A percentile compares a stretch with the other conserved stretches of the same genome.
phyloP scores from a whole-genome alignment of 2,113 vertebrate genomes.

The Melanerpes formicivorus region DNA sequence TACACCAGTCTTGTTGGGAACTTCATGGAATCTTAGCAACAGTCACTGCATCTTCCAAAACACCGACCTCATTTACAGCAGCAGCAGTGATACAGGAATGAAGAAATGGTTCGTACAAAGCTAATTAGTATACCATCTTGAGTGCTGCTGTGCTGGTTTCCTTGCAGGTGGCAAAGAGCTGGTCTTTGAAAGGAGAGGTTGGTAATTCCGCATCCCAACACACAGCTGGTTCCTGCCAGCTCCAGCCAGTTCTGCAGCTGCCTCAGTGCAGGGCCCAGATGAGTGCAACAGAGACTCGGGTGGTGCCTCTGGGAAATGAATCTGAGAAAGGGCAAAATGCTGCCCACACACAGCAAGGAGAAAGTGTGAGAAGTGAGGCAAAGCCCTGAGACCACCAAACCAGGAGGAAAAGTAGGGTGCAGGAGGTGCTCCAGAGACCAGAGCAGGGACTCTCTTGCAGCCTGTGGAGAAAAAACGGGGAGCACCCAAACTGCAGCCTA shows the following conservation, averaged over 20 bases:
- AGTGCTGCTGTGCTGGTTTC: accelerated
- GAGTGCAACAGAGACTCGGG: accelerated
- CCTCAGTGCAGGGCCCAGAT: neutral
- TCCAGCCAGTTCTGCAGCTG: accelerated
- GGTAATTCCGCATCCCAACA: too few relatives aligned
- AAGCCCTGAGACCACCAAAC: accelerated
- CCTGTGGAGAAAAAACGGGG: neutral
- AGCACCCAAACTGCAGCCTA: neutral
- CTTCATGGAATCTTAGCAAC: neutral
- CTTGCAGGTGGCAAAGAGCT: neutral
- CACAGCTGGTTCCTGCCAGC: too few relatives aligned
- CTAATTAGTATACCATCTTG: neutral
- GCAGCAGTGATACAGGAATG: neutral
- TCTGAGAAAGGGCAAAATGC: neutral
- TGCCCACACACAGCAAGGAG: neutral
- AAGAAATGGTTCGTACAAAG: neutral
- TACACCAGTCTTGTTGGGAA: neutral
- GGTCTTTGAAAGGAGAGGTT: neutral
- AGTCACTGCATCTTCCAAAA: neutral
- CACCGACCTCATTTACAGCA: neutral
- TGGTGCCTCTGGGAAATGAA: accelerated
- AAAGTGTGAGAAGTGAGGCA: too few relatives aligned
- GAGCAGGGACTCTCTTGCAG: neutral
- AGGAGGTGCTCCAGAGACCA: neutral
- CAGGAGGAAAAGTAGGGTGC: neutral